phyloP scores from a whole-genome alignment of 2,797 vertebrate genomes.

The Hoplostethus mediterraneus region DNA sequence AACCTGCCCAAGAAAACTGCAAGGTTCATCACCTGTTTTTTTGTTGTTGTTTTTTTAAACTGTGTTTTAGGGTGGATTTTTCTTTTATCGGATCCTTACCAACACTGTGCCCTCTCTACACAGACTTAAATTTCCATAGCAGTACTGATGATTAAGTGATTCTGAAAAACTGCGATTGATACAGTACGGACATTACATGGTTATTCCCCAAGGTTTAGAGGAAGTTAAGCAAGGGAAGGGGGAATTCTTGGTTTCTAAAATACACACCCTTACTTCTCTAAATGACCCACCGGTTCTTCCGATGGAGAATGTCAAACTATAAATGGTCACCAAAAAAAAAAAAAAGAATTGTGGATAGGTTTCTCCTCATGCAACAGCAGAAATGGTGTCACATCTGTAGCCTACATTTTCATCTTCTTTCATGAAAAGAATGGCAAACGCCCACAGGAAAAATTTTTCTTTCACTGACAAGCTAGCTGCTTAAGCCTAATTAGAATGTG shows the following conservation, averaged over 20 bases:
- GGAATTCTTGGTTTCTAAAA: conserved; percentile 44
- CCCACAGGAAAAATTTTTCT: conserved; percentile 73
- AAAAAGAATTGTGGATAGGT: conserved; percentile 45
- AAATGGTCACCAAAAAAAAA: conserved; percentile 49
- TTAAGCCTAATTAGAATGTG: conserved; percentile 84
- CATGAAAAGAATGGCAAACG: conserved; percentile 80
- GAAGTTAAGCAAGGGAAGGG: conserved; percentile 10
- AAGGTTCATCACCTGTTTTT: too few relatives aligned
- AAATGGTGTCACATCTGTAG: conserved; percentile 72
- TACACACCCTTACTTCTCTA: conserved; percentile 42
- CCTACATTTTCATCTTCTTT: conserved; percentile 77
- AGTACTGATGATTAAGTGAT: background rate
- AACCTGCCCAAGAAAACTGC: too few relatives aligned
- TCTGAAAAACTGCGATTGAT: background rate
- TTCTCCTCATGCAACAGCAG: conserved; percentile 56
- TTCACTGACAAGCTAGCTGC: conserved; percentile 81
- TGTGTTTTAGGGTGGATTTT: too few relatives aligned
- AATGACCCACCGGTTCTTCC: conserved; percentile 21
- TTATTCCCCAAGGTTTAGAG: background rate
- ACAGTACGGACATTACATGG: background rate
- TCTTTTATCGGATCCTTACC: background rate
- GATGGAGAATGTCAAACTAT: conserved; percentile 19
- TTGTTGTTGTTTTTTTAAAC: too few relatives aligned
- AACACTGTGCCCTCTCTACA: background rate
- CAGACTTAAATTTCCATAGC: background rate